Percentiles rank a stretch among this genome's conserved stretches.
These are phyloP conservation scores for Drosophila subquinaria DNA, from an alignment of 2,888 invertebrate species.

Conservation along the genomic window DNA sequence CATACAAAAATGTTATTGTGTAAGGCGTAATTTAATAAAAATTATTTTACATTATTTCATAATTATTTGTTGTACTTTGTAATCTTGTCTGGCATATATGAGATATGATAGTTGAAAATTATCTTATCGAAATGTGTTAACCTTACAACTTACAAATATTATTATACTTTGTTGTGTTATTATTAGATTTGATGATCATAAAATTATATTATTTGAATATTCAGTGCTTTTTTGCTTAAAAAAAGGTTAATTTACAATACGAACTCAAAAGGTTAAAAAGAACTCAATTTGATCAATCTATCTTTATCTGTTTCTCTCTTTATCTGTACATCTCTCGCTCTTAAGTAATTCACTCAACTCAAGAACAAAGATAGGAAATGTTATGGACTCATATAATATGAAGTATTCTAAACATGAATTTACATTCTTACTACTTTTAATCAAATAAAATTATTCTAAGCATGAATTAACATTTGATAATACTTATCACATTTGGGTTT, in stretches of 20 bases:
- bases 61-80: background rate
- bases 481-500: background rate
- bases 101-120: background rate
- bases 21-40: background rate
- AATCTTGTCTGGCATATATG: background rate
- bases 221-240: too few relatives aligned
- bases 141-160: background rate
- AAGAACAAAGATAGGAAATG: background rate
- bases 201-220: too few relatives aligned
- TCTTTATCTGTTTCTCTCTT: background rate
- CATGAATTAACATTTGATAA: conserved; percentile 2
- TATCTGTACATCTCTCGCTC: background rate
- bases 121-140: background rate
- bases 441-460: background rate
- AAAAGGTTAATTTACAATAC: background rate
- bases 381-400: background rate
- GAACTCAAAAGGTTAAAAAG: background rate
- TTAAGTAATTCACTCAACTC: background rate
- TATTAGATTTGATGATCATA: too few relatives aligned
- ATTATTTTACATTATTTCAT: background rate
- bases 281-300: background rate
- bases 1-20: background rate
- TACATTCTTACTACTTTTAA: background rate
- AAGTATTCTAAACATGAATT: background rate
- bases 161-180: too few relatives aligned